phyloP scores from a whole-genome alignment of 1,140 invertebrate species.

The Pseudomyrmex cubaensis region DNA sequence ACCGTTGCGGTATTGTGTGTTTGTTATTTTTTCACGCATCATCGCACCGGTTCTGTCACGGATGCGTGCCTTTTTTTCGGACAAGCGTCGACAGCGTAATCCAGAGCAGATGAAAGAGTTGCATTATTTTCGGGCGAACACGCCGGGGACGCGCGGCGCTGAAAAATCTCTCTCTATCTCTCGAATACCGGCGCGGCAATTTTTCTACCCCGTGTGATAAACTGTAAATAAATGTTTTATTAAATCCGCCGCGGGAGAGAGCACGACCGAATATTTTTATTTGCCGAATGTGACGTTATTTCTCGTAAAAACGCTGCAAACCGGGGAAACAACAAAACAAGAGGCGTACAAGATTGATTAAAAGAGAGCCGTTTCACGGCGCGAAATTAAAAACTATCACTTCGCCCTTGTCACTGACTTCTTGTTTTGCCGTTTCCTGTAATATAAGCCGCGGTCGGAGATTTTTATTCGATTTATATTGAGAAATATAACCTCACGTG shows the following conservation, averaged over 20 bases:
- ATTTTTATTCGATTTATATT: slow-evolving; percentile 30
- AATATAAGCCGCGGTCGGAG: slow-evolving; percentile 24
- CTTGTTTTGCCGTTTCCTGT: slow-evolving; percentile 41
- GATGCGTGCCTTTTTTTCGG: slow-evolving; percentile 58
- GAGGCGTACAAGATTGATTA: slow-evolving; percentile 53
- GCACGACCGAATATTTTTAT: slow-evolving; percentile 57
- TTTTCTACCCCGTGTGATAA: slow-evolving; percentile 54
- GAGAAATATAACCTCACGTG: slow-evolving; percentile 10
- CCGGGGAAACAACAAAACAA: slow-evolving; percentile 32
- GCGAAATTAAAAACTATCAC: slow-evolving; percentile 76
- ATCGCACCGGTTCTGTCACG: slow-evolving; percentile 44
- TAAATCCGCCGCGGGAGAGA: slow-evolving; percentile 33
- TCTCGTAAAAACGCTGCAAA: slow-evolving; percentile 50
- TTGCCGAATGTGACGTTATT: slow-evolving; percentile 53
- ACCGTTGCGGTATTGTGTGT: slow-evolving; percentile 52
- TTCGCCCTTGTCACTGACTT: slow-evolving; percentile 57
- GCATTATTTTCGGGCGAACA: slow-evolving; percentile 60
- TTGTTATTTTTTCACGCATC: slow-evolving; percentile 42
- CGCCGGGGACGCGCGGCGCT: slow-evolving; percentile 9
- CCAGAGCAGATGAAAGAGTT: slow-evolving; percentile 58
- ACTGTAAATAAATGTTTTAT: slow-evolving; percentile 62
- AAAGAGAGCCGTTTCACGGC: slow-evolving; percentile 68
- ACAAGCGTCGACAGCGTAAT: slow-evolving; percentile 57
- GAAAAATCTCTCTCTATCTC: slow-evolving; percentile 55
- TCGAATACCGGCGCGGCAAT: slow-evolving; percentile 51